These are phyloP conservation scores for Hyppa rectilinea DNA, from an alignment of 2,888 invertebrate species.

Conservation along the genomic window DNA sequence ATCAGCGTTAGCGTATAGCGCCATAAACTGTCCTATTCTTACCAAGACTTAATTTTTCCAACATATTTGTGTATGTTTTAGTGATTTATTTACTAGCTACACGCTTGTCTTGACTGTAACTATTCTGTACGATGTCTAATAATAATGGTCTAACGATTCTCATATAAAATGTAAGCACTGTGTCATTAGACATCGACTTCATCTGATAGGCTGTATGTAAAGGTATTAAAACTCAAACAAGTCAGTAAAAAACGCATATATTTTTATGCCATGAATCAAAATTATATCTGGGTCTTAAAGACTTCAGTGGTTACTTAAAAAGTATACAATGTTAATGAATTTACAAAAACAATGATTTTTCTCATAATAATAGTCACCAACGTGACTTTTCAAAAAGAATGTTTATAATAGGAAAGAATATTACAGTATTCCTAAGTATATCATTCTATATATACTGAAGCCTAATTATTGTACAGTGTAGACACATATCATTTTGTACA, in stretches of 20 bases:
- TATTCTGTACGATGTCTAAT: slow-evolving; percentile 45
- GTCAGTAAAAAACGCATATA: slow-evolving; percentile 65
- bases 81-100: slow-evolving; percentile 38
- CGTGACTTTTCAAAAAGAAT: slow-evolving; percentile 56
- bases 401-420: slow-evolving; percentile 61
- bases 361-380: slow-evolving; percentile 60
- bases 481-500: slow-evolving; percentile 71
- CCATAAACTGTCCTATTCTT: background rate
- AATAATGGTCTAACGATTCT: slow-evolving; percentile 27
- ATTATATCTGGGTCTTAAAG: slow-evolving; percentile 65
- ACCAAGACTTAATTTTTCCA: background rate
- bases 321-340: slow-evolving; percentile 66
- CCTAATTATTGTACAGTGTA: slow-evolving; percentile 68
- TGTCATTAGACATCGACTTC: slow-evolving; percentile 39
- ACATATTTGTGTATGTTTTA: background rate
- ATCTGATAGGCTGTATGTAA: slow-evolving; percentile 50
- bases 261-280: slow-evolving; percentile 65
- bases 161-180: slow-evolving; percentile 1
- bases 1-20: background rate
- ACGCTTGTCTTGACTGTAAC: slow-evolving; percentile 44
- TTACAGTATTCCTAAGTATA: slow-evolving; percentile 68
- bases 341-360: slow-evolving; percentile 65
- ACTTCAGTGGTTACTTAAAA: slow-evolving; percentile 64
- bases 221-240: slow-evolving; percentile 65
- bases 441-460: slow-evolving; percentile 63